Base-by-base conservation (phyloP, 2,888 invertebrate species). In the Drosophila yooni region DNA sequence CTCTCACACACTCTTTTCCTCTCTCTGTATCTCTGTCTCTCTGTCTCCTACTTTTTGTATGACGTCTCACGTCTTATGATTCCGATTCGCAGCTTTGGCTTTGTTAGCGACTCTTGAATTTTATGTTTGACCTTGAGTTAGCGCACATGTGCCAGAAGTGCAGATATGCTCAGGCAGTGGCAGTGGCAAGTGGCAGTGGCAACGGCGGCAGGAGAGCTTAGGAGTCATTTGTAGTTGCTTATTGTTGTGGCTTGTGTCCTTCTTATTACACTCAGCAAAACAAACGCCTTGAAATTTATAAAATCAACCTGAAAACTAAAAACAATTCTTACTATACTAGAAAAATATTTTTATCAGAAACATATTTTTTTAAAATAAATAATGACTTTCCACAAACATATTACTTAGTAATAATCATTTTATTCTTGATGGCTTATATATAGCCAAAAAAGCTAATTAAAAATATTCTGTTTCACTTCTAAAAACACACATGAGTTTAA, bases 131-230 rank as follows among this genome's bases (percentile, higher is more conserved):
- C 85, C 89, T 86, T 86, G 85, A 70, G 43, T 59, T 34, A 43
- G 48, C 73, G 72, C 75, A 82, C 87, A 82, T 88, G 89, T 81
- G 84, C 70, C 79, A 71, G 80, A 87, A 82, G 70, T 82, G 85
- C 89, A 85, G 70, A 77, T 57, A 73, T 74, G 68, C 66, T 66
- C 46, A 50, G 65, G 40, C 33, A 31, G 29, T 48, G 33, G 31
- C 46, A 15, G 21, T 11, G n/a, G n/a, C 33, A 33, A 33, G 33
- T 11, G 13, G 33, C 2, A 11, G 6, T 13, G 46, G 7, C 25
- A 46, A 46, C 15, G 21, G 25, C 38, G 58, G 36, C n/a, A 36
- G 25, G 46, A 29, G 29, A 46, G 29, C 27, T 51, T 27, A 33
- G 25, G 51, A 60, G 34, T 54, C 50, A 33, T 38, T 63, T 69